Percentiles rank a stretch among this genome's conserved stretches.
These are phyloP conservation scores for Pelmatolapia mariae DNA, from an alignment of 2,113 vertebrate genomes.

Conservation along the genomic window DNA sequence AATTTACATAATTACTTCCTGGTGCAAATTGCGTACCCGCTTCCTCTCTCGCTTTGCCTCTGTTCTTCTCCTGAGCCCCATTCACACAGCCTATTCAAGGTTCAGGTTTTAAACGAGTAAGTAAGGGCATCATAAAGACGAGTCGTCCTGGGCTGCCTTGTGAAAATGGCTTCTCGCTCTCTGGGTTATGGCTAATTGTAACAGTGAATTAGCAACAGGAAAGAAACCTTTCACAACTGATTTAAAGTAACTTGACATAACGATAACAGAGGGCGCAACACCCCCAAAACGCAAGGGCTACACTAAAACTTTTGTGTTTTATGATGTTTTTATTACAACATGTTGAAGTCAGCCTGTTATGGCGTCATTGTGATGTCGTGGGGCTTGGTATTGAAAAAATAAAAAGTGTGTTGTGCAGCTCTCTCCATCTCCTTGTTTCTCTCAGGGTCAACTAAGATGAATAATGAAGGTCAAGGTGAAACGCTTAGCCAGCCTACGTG, in stretches of 20 bases:
- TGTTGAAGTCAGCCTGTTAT: background rate
- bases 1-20: conserved; percentile 72
- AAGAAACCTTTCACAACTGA: background rate
- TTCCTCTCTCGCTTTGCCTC: background rate
- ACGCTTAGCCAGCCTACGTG: background rate
- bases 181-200: background rate
- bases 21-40: conserved; percentile 51
- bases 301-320: background rate
- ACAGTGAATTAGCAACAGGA: background rate
- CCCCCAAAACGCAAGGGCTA: background rate
- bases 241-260: background rate
- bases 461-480: background rate
- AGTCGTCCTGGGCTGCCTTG: background rate
- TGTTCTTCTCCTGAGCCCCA: background rate
- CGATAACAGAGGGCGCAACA: background rate
- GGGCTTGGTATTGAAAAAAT: background rate
- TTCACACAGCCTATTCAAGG: background rate
- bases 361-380: background rate
- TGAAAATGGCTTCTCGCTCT: background rate
- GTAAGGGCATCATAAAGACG: background rate
- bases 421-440: background rate
- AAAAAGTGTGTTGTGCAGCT: background rate
- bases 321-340: background rate
- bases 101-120: background rate
- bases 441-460: background rate